Percentiles rank a stretch among this genome's conserved stretches.
Evolutionary conservation across 1,140 invertebrate genomes (phyloP).

Genomic region (Magallana gigas): DNA sequence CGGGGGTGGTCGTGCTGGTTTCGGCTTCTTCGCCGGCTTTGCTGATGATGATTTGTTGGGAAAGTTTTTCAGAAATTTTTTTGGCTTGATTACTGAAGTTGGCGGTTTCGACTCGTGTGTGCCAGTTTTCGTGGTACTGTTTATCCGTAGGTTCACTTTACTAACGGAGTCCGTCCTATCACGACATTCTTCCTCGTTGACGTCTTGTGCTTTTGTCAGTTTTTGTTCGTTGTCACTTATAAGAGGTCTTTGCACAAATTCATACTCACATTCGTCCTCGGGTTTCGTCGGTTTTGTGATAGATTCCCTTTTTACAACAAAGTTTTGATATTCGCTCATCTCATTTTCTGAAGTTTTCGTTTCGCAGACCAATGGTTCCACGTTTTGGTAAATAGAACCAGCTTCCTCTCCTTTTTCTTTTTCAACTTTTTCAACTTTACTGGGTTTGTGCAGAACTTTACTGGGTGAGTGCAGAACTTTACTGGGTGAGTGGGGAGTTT

Average conservation of each 20-base stretch:
- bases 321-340: background rate
- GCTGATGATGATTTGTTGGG: background rate
- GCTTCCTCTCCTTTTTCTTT: too few relatives aligned
- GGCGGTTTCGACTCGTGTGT: background rate
- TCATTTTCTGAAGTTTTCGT: background rate
- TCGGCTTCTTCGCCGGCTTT: background rate
- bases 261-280: background rate
- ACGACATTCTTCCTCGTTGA: background rate
- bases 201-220: background rate
- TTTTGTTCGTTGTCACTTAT: background rate
- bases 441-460: too few relatives aligned
- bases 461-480: too few relatives aligned
- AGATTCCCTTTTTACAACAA: background rate
- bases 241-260: background rate
- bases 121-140: background rate
- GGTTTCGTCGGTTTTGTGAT: background rate
- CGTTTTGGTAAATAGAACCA: background rate
- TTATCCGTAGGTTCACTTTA: background rate
- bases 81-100: background rate
- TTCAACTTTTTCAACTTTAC: too few relatives aligned
- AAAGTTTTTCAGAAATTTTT: background rate
- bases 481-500: too few relatives aligned
- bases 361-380: background rate
- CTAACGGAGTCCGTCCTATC: background rate
- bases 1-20: background rate